Base-by-base conservation (phyloP, 23 tunicate species). In the Diplosoma virens region DNA sequence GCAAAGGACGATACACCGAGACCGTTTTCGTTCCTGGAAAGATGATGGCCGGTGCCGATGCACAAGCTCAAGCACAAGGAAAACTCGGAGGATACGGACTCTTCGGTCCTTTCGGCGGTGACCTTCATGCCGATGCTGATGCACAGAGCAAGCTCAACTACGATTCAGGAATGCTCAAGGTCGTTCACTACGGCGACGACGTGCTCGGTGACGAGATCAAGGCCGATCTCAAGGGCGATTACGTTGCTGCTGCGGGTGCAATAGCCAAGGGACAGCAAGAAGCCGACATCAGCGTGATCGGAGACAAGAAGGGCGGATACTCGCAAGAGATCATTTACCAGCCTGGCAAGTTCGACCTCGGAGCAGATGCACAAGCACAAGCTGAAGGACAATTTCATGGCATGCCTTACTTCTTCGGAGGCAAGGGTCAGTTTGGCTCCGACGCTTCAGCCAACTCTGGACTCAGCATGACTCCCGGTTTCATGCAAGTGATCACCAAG, bases 281-380 rank as follows among this genome's bases (percentile, higher is more conserved):
- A 5, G 69, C 69, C 6, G 17, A 3, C n/a, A n/a, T 61, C n/a
- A 6, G 21, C 34, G 69, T 61, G n/a, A 35, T 27, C 69, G 69
- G 69, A 61, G 69, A 35, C 69, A 61, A 61, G 69, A 61, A 27
- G 35, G 69, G 69, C 34, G 69, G 69, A 3, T 61, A 34, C 2
- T 5, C 6, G 35, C 4, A 27, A 34, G 21, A 27, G 69, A 6
- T 22, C 69, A 61, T 27, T 14, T 61, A 9, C 69, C 69, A 61
- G 9, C 69, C 69, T 27, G 69, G 69, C 6, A 34, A 61, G 30
- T 28, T 61, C 35, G 30, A 61, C 35, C 35, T 35, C 6, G 35
- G 9, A 61, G 69, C 69, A 3, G 9, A 28, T 14, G 69, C 69
- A 16, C 35, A 61, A 7, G 69, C 69, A 26, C 6, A 29, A 3